A percentile compares a stretch with the other conserved stretches of the same genome.
Conservation (phyloP, 2,797 vertebrate species). For the Melopsittacus undulatus region DNA sequence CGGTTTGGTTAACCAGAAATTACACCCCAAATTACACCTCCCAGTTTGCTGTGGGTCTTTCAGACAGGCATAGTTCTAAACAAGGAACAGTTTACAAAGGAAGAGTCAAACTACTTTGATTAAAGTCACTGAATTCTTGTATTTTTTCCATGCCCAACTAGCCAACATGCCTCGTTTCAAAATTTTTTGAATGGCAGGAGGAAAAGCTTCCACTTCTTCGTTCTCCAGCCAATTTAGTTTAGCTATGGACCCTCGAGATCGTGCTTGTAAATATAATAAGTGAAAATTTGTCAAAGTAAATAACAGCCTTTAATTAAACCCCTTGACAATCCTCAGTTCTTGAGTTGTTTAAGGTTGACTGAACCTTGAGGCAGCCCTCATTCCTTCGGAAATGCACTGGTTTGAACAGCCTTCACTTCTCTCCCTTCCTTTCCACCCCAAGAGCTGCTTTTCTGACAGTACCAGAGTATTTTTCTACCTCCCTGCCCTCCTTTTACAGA, state of each 20-base stretch:
- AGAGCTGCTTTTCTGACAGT: neutral
- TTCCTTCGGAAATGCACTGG: neutral
- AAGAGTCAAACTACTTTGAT: neutral
- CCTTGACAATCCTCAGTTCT: neutral
- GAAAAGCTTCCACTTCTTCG: neutral
- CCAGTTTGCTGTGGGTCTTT: neutral
- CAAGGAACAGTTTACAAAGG: neutral
- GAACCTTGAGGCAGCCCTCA: neutral
- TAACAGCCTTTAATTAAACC: neutral
- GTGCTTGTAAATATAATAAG: neutral
- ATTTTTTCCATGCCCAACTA: neutral
- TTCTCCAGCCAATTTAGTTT: neutral
- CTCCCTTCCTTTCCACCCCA: rapidly evolving
- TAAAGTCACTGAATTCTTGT: neutral
- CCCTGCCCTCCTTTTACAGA: neutral
- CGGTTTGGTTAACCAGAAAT: conserved; percentile 14
- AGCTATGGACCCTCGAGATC: neutral
- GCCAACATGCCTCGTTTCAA: neutral
- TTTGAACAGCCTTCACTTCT: neutral
- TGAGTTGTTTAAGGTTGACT: neutral
- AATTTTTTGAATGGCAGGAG: neutral
- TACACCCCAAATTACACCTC: neutral
- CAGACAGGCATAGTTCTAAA: neutral
- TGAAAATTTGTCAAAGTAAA: neutral
- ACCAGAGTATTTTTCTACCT: neutral